Evolutionary conservation across 2,888 invertebrate species (phyloP), one percentile per base, ranked within the genome.

Genomic region (Epinotia ramella): DNA sequence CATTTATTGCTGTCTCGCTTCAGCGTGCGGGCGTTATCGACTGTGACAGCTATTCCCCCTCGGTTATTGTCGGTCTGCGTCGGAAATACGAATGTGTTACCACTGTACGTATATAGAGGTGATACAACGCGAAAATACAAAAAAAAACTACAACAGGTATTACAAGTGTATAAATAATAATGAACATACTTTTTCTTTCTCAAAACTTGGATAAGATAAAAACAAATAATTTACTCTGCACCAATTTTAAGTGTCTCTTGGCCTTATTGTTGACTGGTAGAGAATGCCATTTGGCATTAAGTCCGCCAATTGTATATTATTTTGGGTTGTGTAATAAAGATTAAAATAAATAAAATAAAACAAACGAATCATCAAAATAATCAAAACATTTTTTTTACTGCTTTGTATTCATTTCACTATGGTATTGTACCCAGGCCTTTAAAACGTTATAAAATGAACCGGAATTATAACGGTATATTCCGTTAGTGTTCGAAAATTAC

Each of bases 21-120:
- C 57, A 67, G 33, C 40, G 2, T 18, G 33, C 56, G 40, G 53
- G 33, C 20, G 67, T 49, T 56, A 67, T 67, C 56, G 67, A 67
- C 67, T 56, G 20, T 33, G 53, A 18, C 11, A 28, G 9, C 18
- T 53, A 20, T 57, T 57, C 20, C n/a, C 53, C 28, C 7, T 40
- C 56, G 18, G 7, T 12, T 16, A n/a, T 49, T 13, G 65, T 49
- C 53, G 49, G 65, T 53, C n/a, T n/a, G n/a, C 65, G 28, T 53
- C 49, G 65, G 49, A 66, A 66, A 49, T 66, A 66, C 49, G 9
- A 53, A 24, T 53, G n/a, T n/a, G n/a, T 5, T 28, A 18, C 7
- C 44, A 13, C n/a, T 11, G 24, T 66, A n/a, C 53, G 53, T 11
- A 66, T 44, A 63, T 53, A 66, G 66, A 66, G 66, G 11, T 28